phyloP scores from a whole-genome alignment of 1,140 invertebrate species.

The Drosophila insularis region DNA sequence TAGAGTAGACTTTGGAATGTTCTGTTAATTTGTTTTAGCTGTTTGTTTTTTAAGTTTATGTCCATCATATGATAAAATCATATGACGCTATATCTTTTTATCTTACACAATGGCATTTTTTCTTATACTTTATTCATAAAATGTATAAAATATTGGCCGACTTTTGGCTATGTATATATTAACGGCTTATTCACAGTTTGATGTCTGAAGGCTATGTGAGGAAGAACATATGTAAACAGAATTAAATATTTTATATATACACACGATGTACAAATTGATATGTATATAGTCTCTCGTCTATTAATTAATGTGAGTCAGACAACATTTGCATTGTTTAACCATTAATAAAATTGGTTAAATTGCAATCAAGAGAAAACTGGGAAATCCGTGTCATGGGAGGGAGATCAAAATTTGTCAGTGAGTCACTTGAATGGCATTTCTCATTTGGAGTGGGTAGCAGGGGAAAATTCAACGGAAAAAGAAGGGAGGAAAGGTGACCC shows the following conservation, averaged over 20 bases:
- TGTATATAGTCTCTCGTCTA: conserved; percentile 27
- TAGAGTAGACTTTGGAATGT: neutral
- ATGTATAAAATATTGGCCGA: conserved; percentile 61
- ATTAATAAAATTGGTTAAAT: conserved; percentile 19
- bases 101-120: conserved; percentile 54
- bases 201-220: conserved; percentile 57
- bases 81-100: conserved; percentile 54
- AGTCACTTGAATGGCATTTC: conserved; percentile 1
- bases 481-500: conserved; percentile 6
- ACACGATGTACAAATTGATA: conserved; percentile 4
- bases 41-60: conserved; percentile 4
- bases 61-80: conserved; percentile 44
- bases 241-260: conserved; percentile 21
- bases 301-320: conserved; percentile 46
- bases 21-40: neutral
- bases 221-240: conserved; percentile 61
- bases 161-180: conserved; percentile 39
- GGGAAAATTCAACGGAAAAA: neutral
- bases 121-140: conserved; percentile 51
- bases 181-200: conserved; percentile 46
- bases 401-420: neutral
- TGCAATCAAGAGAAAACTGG: conserved; percentile 11
- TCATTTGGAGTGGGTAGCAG: neutral
- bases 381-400: neutral
- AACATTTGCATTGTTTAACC: conserved; percentile 20